Evolutionary conservation across 1,140 invertebrate genomes (phyloP), one percentile per base, ranked within the genome.

Genomic region (Platorchestia sp.): DNA sequence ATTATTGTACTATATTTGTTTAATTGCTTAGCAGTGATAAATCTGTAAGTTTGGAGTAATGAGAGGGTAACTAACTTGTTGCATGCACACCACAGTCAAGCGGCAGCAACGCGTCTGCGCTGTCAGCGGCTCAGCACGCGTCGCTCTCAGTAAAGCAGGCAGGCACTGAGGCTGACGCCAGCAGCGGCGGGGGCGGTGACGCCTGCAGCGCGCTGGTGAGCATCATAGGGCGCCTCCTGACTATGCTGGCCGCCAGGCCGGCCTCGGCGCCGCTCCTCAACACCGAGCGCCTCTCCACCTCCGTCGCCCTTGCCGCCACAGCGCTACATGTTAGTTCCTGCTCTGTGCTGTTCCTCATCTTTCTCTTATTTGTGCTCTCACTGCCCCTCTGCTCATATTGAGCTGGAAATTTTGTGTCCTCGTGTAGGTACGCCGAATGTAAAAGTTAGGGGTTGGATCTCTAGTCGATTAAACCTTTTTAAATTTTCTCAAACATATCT

Each of bases 201-300:
- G 87, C 3, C 87, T 42, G 87, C 87, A 89, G 87, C 27, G n/a
- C 36, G 43, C 41, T 89, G 10, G 87, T 89, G 41, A 89, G 87
- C 87, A 89, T 89, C 45, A n/a, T 93, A 93, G 45, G 91, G 19
- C 91, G 91, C 45, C 45, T 93, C 1, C 91, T 93, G 44, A 36
- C 91, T 16, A 45, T 44, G 45, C 91, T 93, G 36, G 91, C 91
- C n/a, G 40, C 41, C 7, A 7, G 91, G 36, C 6, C 6, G 36
- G 40, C 43, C 45, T 7, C 91, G 36, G 91, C 91, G 41, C 91
- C 91, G 44, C 91, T 93, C 41, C 91, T 93, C 43, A 93, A 93
- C 91, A 93, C 91, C 10, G 91, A 40, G 36, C 91, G 47, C 19
- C 91, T 93, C 6, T 7, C 91, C 19, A 93, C 91, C 45, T 45